These are phyloP conservation scores for Aleiodes alternator DNA, from an alignment of 2,888 invertebrate genomes.

Conservation along the genomic window DNA sequence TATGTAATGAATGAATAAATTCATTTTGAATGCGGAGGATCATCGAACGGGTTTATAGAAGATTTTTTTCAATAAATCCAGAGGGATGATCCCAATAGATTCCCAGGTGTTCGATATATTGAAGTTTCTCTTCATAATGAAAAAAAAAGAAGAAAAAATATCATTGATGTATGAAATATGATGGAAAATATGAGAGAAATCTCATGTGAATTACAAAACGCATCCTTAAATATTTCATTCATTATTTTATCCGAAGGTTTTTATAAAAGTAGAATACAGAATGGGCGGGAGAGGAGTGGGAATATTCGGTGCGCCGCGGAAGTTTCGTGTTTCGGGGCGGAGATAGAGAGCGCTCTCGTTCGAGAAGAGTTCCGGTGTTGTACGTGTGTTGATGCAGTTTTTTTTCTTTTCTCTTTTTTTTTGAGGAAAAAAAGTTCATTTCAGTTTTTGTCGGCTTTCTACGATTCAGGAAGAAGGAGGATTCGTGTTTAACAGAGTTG, in stretches of 20 bases:
- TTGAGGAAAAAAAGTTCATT: constrained; percentile 8
- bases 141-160: constrained; percentile 7
- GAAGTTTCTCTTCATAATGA: constrained; percentile 7
- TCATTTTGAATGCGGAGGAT: constrained; percentile 16
- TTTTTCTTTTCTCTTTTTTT: constrained; percentile 3
- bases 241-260: constrained; percentile 28
- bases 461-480: constrained; percentile 22
- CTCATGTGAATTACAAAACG: constrained; percentile 31
- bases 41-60: constrained; percentile 20
- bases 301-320: constrained; percentile 64
- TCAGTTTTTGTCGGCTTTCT: constrained; percentile 25
- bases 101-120: constrained; percentile 35
- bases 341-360: constrained; percentile 46
- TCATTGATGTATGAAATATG: constrained; percentile 30
- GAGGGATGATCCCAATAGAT: constrained; percentile 23
- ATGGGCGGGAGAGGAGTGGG: constrained; percentile 47
- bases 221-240: constrained; percentile 26
- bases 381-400: constrained; percentile 34
- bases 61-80: constrained; percentile 22
- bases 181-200: constrained; percentile 27
- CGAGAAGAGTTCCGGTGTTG: constrained; percentile 46
- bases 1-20: constrained; percentile 48
- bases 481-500: constrained; percentile 8
- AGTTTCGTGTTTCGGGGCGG: constrained; percentile 68
- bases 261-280: constrained; percentile 17